Percentiles rank a stretch among this genome's conserved stretches.
Conservation (phyloP, 2,797 vertebrate species). For the Hapalemur alaotrensis region DNA sequence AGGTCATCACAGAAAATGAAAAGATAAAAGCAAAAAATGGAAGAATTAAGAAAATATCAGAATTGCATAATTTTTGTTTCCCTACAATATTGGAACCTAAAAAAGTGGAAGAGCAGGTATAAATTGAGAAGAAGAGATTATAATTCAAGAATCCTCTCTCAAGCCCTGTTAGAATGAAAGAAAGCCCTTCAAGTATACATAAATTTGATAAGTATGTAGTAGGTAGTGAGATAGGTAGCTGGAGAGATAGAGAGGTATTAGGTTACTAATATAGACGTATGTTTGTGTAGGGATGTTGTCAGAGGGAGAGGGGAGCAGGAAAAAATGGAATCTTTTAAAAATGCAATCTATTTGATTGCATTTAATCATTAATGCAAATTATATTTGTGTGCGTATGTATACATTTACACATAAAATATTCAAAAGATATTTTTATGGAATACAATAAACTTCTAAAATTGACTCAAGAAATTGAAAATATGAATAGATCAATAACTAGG, state of each 20-base stretch:
- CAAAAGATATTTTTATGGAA: not conserved
- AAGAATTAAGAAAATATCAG: not conserved
- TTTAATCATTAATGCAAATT: not conserved
- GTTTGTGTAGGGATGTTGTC: not conserved
- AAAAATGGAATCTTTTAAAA: not conserved
- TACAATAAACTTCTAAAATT: not conserved
- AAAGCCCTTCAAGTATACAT: not conserved
- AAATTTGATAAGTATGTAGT: too few species aligned
- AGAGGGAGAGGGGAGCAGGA: not conserved
- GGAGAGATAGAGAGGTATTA: not conserved
- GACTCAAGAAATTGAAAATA: not conserved
- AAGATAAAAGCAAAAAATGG: not conserved
- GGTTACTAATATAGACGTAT: not conserved
- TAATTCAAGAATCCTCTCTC: not conserved
- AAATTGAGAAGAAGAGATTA: not conserved
- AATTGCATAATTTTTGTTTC: not conserved
- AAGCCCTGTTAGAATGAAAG: not conserved
- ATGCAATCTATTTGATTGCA: not conserved
- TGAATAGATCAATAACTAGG: not conserved
- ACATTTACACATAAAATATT: not conserved
- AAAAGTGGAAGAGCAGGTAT: not conserved
- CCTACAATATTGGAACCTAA: not conserved
- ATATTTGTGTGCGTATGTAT: not conserved
- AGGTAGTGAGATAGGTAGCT: not conserved
- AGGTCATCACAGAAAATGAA: not conserved